Evolutionary conservation across 2,888 invertebrate species (phyloP), one percentile per base, ranked within the genome.

Genomic region (Trisateles emortualis): DNA sequence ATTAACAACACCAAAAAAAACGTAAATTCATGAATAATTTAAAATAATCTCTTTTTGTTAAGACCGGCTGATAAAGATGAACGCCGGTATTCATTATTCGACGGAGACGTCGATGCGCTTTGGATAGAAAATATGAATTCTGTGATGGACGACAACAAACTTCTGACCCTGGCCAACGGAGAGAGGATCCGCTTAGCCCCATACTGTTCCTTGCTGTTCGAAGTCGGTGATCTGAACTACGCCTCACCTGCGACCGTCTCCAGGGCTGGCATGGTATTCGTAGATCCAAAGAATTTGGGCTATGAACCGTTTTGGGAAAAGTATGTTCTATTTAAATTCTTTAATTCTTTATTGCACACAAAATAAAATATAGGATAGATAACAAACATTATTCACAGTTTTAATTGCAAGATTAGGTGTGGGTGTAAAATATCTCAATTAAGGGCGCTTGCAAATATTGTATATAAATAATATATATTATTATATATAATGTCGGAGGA

Each of bases 121-220:
- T 98, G 98, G 98, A 97, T 98, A 64, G 98, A 98, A 88, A 98
- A 98, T 88, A 98, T 98, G 98, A 98, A 98, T 90, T 98, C 98
- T 0, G 98, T 98, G 1, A 98, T 98, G 98, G 98, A 98, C 79
- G 98, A 98, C 85, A 98, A 98, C 82, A 96, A 96, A 78, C 90
- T 98, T 35, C 89, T 98, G 49, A 98, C 98, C 0, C 90, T 98
- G 53, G 97, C 98, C 3, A 98, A 98, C 83, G 98, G 98, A 50
- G 97, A 98, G 88, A 93, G 98, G 59, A 97, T 98, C 60, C 94
- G 97, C 56, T 91, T 98, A 52, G 96, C 96, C 76, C 95, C 95
- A 55, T 95, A 97, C 84, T 97, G 97, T 84, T 95, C 96, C 22
- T 87, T 98, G 55, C 89, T 98, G 40, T 98, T 98, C 87, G 98